Base-by-base conservation (phyloP, 2,797 vertebrate species). In the Serranus cabrilla region DNA sequence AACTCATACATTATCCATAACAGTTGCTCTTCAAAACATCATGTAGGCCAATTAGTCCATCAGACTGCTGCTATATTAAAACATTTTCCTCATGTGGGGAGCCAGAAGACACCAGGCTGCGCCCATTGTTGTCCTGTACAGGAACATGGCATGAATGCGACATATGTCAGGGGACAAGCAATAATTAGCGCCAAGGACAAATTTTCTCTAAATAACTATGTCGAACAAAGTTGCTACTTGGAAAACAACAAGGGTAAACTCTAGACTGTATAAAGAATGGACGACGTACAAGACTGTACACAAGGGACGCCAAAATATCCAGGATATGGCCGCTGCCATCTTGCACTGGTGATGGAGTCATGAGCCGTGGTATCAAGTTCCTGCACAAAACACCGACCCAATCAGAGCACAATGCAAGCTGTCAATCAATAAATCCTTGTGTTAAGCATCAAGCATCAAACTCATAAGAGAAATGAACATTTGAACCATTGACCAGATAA, bases 141-240 rank as follows among this genome's bases (percentile, higher is more conserved):
- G 20, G 23, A 40, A 39, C 13, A 16, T 63, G 31, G 63, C 63
- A 42, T 21, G 34, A 34, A 40, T 34, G 25, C 60, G 43, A 57
- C 63, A 68, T 39, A 43, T 42, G 17, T 71, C 37, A 52, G 40
- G 34, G 31, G 47, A 72, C 57, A 72, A 27, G 61, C 43, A 31
- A 11, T 46, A 66, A 71, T 76, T 67, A 62, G 42, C 20, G 49
- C 34, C 14, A 25, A 27, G 12, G 13, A 42, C 11, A 37, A 12
- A 50, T 37, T 17, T 57, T 46, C 54, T 73, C 13, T 34, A 31
- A 46, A 46, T 78, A 55, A 27, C 14, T 12, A 39, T 23, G 42
- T 11, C 7, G 42, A 60, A 47, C 25, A 14, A 17, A 5, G 11
- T 47, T 2, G 13, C 18, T 40, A 20, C 13, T 9, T 34, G 25